Conservation (phyloP, 1,140 invertebrate genomes). For the Physella acuta region DNA sequence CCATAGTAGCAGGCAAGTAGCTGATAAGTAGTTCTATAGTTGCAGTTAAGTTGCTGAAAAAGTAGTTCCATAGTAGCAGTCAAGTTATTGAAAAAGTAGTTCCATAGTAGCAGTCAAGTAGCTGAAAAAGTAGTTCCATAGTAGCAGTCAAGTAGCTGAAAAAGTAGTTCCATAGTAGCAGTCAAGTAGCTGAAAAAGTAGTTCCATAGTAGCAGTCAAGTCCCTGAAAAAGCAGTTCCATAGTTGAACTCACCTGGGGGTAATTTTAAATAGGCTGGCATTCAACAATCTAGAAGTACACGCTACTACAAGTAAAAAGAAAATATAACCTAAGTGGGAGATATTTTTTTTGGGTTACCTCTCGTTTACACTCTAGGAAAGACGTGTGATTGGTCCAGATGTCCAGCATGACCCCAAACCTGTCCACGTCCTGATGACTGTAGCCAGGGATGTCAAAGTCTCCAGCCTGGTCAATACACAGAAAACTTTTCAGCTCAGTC, state of each 20-base stretch:
- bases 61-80: background rate
- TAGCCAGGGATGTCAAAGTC: conserved; percentile 54
- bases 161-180: no score
- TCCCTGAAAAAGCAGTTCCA: no score
- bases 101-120: background rate
- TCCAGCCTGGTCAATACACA: conserved; percentile 32
- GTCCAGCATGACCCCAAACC: conserved; percentile 58
- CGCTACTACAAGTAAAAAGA: no score
- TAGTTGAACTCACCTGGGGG: no score
- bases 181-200: no score
- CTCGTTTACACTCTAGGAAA: conserved; percentile 56
- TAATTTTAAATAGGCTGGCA: no score
- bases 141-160: no score
- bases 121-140: no score
- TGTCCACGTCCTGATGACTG: conserved; percentile 56
- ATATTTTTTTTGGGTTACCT: conserved; percentile 37
- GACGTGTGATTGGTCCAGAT: conserved; percentile 57
- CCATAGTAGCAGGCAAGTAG: background rate
- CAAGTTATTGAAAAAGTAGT: background rate
- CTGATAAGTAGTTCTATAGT: no score
- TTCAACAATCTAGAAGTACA: no score
- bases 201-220: no score
- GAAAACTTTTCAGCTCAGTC: background rate
- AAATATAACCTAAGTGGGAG: background rate
- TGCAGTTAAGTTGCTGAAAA: background rate